Evolutionary conservation across 1,140 invertebrate species (phyloP).

Genomic region (Euwallacea similis): DNA sequence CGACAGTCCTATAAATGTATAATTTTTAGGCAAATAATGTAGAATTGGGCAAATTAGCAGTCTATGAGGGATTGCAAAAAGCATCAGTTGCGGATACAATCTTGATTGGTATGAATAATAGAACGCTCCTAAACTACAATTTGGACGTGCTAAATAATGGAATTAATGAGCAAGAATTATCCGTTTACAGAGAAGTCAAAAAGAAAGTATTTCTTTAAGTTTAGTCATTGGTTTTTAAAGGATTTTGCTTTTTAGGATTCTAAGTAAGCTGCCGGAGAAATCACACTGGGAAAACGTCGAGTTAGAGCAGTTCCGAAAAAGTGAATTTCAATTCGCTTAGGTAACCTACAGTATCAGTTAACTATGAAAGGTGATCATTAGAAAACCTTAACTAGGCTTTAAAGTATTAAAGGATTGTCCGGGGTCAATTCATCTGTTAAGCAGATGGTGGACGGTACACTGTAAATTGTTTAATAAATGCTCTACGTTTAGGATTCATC

Average conservation of each 20-base stretch:
- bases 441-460: neutral
- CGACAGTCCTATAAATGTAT: neutral
- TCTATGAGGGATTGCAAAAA: conserved; percentile 64
- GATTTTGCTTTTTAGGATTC: conserved; percentile 49
- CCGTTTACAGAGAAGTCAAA: conserved; percentile 60
- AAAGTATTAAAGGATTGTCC: no score
- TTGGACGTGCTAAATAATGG: conserved; percentile 62
- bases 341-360: no score
- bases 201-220: conserved; percentile 11
- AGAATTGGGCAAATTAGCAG: conserved; percentile 71
- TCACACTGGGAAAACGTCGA: conserved; percentile 60
- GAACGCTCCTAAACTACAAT: conserved; percentile 63
- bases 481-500: no score
- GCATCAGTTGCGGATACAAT: conserved; percentile 62
- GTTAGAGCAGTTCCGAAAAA: conserved; percentile 43
- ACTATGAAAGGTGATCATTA: no score
- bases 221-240: conserved; percentile 14
- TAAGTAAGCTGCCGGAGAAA: conserved; percentile 50
- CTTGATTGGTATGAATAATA: conserved; percentile 70
- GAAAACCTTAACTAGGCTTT: no score
- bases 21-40: conserved; percentile 60
- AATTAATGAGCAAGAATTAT: conserved; percentile 63
- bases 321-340: conserved; percentile 9
- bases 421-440: no score
- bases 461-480: conserved; percentile 10